Percentiles rank a stretch among this genome's conserved stretches.
Conservation (phyloP, 2,888 invertebrate species). For the Nysson spinosus region DNA sequence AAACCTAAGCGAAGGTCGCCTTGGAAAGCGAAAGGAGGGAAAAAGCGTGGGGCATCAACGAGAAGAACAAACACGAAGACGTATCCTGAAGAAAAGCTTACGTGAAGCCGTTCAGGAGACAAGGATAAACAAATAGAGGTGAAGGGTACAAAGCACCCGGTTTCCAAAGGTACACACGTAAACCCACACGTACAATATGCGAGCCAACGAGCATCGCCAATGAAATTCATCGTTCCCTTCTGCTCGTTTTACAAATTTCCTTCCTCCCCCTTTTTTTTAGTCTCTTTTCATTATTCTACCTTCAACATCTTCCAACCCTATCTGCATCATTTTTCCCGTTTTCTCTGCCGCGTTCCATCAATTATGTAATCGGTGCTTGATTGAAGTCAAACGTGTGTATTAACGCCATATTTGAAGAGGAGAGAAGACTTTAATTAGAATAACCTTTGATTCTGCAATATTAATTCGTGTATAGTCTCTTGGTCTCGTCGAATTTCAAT, state of each 20-base stretch:
- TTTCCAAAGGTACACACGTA: constrained; percentile 31
- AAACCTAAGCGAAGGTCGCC: constrained; percentile 20
- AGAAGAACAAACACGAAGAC: constrained; percentile 43
- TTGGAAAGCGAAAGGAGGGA: constrained; percentile 5
- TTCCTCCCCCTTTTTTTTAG: neutral
- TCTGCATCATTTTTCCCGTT: neutral
- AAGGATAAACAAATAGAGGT: constrained; percentile 51
- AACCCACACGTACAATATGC: constrained; percentile 19
- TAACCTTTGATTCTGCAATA: too few relatives aligned
- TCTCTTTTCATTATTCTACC: neutral
- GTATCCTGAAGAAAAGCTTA: constrained; percentile 47
- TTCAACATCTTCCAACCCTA: too few relatives aligned
- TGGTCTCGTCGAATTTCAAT: too few relatives aligned
- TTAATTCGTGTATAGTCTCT: too few relatives aligned
- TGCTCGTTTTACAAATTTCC: constrained; percentile 16
- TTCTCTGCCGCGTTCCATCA: neutral
- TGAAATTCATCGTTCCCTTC: constrained; percentile 35
- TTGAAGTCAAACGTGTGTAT: too few relatives aligned
- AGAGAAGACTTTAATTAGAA: too few relatives aligned
- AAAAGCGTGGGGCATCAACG: constrained; percentile 25
- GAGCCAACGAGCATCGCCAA: constrained; percentile 23
- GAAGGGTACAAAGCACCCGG: constrained; percentile 42
- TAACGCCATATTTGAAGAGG: too few relatives aligned
- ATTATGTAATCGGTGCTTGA: too few relatives aligned
- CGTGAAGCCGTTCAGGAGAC: constrained; percentile 24